These are phyloP conservation scores for Napeogenes sylphis DNA, from an alignment of 2,888 invertebrate species.

Conservation along the genomic window DNA sequence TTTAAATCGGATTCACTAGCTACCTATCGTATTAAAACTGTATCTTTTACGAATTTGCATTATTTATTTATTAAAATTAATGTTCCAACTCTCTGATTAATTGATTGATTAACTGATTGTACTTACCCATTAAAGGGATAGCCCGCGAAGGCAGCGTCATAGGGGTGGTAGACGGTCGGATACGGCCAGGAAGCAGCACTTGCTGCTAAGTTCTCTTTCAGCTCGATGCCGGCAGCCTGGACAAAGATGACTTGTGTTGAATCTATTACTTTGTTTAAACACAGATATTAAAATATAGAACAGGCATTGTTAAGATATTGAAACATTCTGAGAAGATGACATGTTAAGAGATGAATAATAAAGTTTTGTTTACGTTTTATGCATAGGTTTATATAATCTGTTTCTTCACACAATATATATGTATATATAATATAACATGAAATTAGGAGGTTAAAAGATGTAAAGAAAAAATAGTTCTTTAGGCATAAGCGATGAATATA, in stretches of 20 bases:
- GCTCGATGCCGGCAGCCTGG: conserved; percentile 90
- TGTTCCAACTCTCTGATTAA: too few species aligned
- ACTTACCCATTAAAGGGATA: conserved; percentile 97
- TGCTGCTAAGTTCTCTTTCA: conserved; percentile 91
- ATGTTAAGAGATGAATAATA: too few species aligned
- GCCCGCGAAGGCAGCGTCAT: conserved; percentile 94
- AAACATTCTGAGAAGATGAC: too few species aligned
- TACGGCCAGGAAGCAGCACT: conserved; percentile 93
- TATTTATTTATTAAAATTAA: too few species aligned
- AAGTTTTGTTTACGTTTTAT: too few species aligned
- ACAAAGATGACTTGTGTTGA: conserved; percentile 40
- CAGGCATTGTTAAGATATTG: too few species aligned
- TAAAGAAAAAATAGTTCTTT: too few species aligned
- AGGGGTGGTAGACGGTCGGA: conserved; percentile 94
- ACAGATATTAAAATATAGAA: conserved; percentile 5
- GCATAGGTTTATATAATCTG: too few species aligned
- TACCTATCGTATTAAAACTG: background rate
- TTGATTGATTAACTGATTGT: background rate
- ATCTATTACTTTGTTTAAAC: conserved; percentile 5
- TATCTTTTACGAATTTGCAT: background rate
- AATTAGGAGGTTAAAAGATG: too few species aligned
- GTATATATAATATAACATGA: too few species aligned
- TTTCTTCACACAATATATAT: too few species aligned
- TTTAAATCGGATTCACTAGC: background rate
- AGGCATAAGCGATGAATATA: too few species aligned